Evolutionary conservation across 2,888 invertebrate species (phyloP).

Genomic region (Selenia dentaria): DNA sequence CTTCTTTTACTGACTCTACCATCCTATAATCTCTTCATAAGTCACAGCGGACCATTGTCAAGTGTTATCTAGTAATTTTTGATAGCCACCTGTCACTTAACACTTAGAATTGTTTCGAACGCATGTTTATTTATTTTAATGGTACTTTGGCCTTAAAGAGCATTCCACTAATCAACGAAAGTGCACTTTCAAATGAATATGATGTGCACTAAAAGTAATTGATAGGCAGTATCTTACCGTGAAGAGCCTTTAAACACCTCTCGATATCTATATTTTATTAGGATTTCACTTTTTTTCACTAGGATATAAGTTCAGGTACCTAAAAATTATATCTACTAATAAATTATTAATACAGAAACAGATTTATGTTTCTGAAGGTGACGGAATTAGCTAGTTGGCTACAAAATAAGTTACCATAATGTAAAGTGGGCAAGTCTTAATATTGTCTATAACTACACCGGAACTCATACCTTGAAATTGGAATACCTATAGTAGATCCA

Average conservation of each 20-base stretch:
- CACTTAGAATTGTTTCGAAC: constrained; percentile 78
- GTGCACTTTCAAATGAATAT: constrained; percentile 80
- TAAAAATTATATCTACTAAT: too few relatives aligned
- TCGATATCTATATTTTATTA: not conserved
- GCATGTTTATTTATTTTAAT: constrained; percentile 80
- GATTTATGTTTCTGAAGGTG: too few relatives aligned
- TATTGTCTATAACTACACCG: too few relatives aligned
- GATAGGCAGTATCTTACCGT: constrained; percentile 39
- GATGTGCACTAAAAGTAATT: constrained; percentile 73
- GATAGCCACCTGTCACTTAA: constrained; percentile 81
- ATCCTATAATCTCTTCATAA: constrained; percentile 76
- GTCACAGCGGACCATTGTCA: constrained; percentile 75
- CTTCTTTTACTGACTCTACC: constrained; percentile 27
- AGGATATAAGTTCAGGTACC: too few relatives aligned
- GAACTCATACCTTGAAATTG: too few relatives aligned
- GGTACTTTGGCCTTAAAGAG: constrained; percentile 69
- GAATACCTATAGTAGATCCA: too few relatives aligned
- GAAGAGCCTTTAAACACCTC: not conserved
- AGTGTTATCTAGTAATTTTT: constrained; percentile 80
- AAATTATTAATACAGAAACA: too few relatives aligned
- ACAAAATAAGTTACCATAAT: too few relatives aligned
- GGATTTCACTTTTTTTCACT: too few relatives aligned
- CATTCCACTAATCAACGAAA: constrained; percentile 78
- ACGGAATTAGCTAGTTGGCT: too few relatives aligned
- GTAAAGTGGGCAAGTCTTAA: too few relatives aligned